These are phyloP conservation scores for Rhabdomys dilectus DNA, from an alignment of 2,113 vertebrate genomes.

Conservation along the genomic window DNA sequence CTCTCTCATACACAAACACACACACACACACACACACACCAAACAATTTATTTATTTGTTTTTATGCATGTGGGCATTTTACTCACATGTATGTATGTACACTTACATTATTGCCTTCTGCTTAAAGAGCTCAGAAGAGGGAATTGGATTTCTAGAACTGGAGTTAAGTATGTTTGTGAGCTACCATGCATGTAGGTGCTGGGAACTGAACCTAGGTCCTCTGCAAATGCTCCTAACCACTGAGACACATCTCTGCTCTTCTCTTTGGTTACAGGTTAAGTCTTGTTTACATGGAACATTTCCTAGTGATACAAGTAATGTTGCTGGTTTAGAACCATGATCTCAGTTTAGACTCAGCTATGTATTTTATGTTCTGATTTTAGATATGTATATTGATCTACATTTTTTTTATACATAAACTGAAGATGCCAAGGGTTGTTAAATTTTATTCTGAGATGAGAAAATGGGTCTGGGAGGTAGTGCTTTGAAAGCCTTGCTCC, in stretches of 20 bases:
- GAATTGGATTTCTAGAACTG: too few relatives aligned
- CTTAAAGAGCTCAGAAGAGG: neutral
- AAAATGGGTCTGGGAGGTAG: neutral
- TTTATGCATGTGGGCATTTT: neutral
- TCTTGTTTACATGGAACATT: neutral
- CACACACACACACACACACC: neutral
- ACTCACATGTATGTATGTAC: too few relatives aligned
- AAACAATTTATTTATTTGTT: neutral
- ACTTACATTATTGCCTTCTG: too few relatives aligned
- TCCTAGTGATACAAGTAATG: neutral
- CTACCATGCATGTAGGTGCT: too few relatives aligned
- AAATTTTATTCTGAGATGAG: conserved; percentile 43
- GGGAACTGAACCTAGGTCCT: neutral
- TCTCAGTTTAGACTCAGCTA: neutral
- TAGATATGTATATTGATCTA: conserved; percentile 23
- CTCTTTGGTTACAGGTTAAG: neutral
- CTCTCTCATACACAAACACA: neutral
- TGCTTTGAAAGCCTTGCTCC: neutral
- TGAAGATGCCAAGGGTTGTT: neutral
- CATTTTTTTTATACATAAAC: neutral
- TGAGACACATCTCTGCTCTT: neutral
- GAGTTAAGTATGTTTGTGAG: neutral
- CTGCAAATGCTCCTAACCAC: neutral
- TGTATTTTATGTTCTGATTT: conserved; percentile 48
- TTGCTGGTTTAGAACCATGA: neutral